phyloP scores from a whole-genome alignment of 2,797 vertebrate genomes.

The Sebastes matsubarae region DNA sequence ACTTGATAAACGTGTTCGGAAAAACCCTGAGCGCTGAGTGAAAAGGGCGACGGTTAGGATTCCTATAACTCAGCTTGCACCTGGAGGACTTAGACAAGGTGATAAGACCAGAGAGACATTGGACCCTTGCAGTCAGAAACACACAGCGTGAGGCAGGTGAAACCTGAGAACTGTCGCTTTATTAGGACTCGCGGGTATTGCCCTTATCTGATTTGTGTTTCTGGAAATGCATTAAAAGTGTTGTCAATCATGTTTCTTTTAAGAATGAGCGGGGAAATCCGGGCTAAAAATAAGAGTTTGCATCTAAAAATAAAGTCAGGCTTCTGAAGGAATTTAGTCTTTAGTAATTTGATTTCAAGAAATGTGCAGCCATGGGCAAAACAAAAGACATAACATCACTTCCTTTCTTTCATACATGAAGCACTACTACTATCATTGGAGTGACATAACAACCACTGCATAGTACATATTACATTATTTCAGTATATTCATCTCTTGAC shows the following conservation, averaged over 20 bases:
- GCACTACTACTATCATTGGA: not conserved
- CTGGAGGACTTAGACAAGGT: slow-evolving; percentile 63
- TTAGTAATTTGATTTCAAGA: not conserved
- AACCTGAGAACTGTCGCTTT: not conserved
- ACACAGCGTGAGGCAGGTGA: slow-evolving; percentile 10
- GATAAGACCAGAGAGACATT: slow-evolving; percentile 66
- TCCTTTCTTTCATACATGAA: not conserved
- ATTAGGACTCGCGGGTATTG: not conserved
- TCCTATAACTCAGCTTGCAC: slow-evolving; percentile 71
- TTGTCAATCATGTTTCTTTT: not conserved
- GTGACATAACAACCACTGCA: not conserved
- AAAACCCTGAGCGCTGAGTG: slow-evolving; percentile 69
- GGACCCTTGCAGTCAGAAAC: slow-evolving; percentile 34
- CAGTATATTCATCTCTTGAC: not conserved
- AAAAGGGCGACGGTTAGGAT: slow-evolving; percentile 73
- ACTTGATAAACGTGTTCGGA: slow-evolving; percentile 74
- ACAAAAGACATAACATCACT: not conserved
- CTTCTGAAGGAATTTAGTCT: not conserved
- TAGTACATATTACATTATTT: not conserved
- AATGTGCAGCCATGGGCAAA: not conserved
- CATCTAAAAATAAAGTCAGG: slow-evolving; percentile 35
- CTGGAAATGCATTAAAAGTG: not conserved
- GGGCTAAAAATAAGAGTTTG: slow-evolving; percentile 32
- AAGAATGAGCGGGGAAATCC: not conserved
- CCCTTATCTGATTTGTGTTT: slow-evolving; percentile 19